Percentiles rank a stretch among this genome's conserved stretches.
Conservation (phyloP, 2,888 invertebrate species). For the Eupithecia insigniata region DNA sequence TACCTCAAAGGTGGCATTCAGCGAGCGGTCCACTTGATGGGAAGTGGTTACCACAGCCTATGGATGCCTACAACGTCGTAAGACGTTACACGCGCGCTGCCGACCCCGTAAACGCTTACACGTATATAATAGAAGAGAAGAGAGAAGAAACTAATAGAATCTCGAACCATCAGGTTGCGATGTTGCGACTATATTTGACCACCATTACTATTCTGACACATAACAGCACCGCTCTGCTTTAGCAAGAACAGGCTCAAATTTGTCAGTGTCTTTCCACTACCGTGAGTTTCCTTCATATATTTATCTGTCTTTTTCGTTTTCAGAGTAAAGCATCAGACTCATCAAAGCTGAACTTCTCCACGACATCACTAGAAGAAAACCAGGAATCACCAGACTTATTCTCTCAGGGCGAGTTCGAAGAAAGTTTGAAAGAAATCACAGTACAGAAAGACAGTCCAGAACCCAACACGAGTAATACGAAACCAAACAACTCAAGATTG, state of each 20-base stretch:
- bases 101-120: too few species aligned
- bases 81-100: too few species aligned
- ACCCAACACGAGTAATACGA: constrained; percentile 13
- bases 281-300: background rate
- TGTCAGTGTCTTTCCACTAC: background rate
- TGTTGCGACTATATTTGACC: too few species aligned
- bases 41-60: too few species aligned
- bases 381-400: constrained; percentile 62
- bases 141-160: too few species aligned
- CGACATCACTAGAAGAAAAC: background rate
- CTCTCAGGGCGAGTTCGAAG: constrained; percentile 58
- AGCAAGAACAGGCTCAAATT: background rate
- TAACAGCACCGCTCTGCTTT: background rate
- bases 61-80: too few species aligned
- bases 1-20: too few species aligned
- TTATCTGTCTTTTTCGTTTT: constrained; percentile 38
- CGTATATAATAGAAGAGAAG: too few species aligned
- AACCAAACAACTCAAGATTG: constrained; percentile 47
- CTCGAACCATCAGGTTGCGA: too few species aligned
- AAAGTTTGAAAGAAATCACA: constrained; percentile 46
- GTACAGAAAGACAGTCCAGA: constrained; percentile 17
- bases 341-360: constrained; percentile 22
- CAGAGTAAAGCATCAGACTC: constrained; percentile 52
- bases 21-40: too few species aligned
- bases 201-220: too few species aligned